A percentile compares a stretch with the other conserved stretches of the same genome.
phyloP scores from a whole-genome alignment of 1,140 invertebrate species.

The Mylabris phalerata region DNA sequence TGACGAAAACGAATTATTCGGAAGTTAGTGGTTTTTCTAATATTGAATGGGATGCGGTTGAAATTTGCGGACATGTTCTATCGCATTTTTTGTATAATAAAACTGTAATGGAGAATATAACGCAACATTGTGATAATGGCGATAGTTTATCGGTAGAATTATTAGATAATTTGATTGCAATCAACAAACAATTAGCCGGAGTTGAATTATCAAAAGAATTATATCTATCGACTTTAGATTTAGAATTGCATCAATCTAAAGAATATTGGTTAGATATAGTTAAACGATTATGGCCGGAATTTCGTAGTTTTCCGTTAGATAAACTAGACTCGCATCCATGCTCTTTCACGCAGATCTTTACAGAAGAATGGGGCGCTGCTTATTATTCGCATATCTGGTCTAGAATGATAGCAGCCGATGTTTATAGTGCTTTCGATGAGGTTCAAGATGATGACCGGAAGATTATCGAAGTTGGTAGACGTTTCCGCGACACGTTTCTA shows the following conservation, averaged over 20 bases:
- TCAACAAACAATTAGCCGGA: constrained; percentile 67
- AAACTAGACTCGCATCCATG: constrained; percentile 74
- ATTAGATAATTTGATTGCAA: constrained; percentile 55
- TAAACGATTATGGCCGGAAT: constrained; percentile 67
- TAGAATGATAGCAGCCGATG: constrained; percentile 82
- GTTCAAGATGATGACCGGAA: constrained; percentile 47
- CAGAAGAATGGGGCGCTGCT: constrained; percentile 64
- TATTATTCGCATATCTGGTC: constrained; percentile 77
- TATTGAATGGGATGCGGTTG: constrained; percentile 85
- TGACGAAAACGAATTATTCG: constrained; percentile 72
- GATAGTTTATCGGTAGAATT: constrained; percentile 61
- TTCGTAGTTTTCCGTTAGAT: constrained; percentile 64
- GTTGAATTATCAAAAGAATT: constrained; percentile 74
- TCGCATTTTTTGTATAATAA: constrained; percentile 72
- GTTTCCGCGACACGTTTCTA: constrained; percentile 84
- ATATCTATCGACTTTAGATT: constrained; percentile 76
- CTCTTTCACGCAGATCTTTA: constrained; percentile 67
- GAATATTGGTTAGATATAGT: constrained; percentile 77
- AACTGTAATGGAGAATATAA: constrained; percentile 59
- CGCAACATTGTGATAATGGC: constrained; percentile 65
- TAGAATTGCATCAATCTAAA: constrained; percentile 70
- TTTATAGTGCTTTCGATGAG: constrained; percentile 78
- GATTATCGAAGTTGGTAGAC: constrained; percentile 50
- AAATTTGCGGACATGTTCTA: constrained; percentile 74
- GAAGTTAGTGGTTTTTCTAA: constrained; percentile 78